Evolutionary conservation across 2,888 invertebrate genomes (phyloP).

Genomic region (Cephus rjabovi): DNA sequence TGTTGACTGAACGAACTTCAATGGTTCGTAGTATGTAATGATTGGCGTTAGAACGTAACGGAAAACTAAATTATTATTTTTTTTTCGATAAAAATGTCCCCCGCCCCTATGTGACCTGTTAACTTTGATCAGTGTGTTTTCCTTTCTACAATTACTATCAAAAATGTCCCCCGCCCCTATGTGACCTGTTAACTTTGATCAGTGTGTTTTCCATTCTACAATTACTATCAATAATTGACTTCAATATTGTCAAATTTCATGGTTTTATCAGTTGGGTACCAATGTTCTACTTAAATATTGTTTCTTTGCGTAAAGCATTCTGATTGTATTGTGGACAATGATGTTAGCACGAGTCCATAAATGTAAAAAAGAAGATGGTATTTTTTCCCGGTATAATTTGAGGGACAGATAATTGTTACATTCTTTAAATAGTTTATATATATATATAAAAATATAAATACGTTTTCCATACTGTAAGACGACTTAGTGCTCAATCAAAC

Average conservation of each 20-base stretch:
- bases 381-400: slow-evolving; percentile 13
- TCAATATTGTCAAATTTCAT: not conserved
- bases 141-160: not conserved
- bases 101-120: not conserved
- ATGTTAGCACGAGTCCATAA: slow-evolving; percentile 9
- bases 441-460: slow-evolving; percentile 18
- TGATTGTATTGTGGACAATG: slow-evolving; percentile 17
- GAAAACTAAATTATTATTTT: slow-evolving; percentile 3
- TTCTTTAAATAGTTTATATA: slow-evolving; percentile 26
- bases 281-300: not conserved
- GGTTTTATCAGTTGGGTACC: not conserved
- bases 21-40: slow-evolving; percentile 12
- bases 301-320: not conserved
- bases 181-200: not conserved
- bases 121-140: not conserved
- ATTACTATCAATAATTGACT: not conserved
- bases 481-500: slow-evolving; percentile 1
- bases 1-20: slow-evolving; percentile 28
- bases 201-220: not conserved
- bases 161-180: not conserved
- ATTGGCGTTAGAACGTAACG: slow-evolving; percentile 16
- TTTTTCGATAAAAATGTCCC: not conserved
- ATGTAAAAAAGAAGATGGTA: slow-evolving; percentile 9
- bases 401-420: slow-evolving; percentile 18
- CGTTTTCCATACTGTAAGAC: slow-evolving; percentile 5